A percentile compares a stretch with the other conserved stretches of the same genome.
Evolutionary conservation across 2,797 vertebrate species (phyloP).

Genomic region (Labeo calbasu): DNA sequence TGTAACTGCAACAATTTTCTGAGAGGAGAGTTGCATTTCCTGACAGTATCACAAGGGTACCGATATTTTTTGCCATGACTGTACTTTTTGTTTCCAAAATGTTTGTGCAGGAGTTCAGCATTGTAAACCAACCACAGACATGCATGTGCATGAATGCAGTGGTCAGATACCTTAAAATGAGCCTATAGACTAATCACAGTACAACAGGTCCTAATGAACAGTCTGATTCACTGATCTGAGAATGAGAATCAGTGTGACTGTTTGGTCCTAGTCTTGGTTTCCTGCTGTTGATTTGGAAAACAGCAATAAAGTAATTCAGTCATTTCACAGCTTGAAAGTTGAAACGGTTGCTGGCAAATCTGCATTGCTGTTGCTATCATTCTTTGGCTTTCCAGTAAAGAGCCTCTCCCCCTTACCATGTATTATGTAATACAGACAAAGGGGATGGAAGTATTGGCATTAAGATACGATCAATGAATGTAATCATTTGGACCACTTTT

Average conservation of each 20-base stretch:
- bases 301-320: neutral
- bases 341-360: neutral
- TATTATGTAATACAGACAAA: slow-evolving; percentile 27
- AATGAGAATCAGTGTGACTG: neutral
- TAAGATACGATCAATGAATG: neutral
- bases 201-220: neutral
- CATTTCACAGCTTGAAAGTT: neutral
- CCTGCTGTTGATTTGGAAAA: neutral
- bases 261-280: neutral
- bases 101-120: neutral
- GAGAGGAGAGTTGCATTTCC: too few relatives aligned
- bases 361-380: neutral
- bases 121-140: neutral
- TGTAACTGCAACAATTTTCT: too few relatives aligned
- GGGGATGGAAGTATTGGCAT: neutral
- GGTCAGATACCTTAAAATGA: neutral
- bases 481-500: neutral
- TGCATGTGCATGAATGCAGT: neutral
- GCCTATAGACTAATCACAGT: neutral
- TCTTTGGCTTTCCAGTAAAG: slow-evolving; percentile 13
- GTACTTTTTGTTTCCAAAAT: too few relatives aligned
- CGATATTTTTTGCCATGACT: too few relatives aligned
- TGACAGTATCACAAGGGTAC: too few relatives aligned
- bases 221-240: neutral
- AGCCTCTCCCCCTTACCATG: neutral